Conservation (phyloP, 2,888 invertebrate species). For the Aethes cnicana region DNA sequence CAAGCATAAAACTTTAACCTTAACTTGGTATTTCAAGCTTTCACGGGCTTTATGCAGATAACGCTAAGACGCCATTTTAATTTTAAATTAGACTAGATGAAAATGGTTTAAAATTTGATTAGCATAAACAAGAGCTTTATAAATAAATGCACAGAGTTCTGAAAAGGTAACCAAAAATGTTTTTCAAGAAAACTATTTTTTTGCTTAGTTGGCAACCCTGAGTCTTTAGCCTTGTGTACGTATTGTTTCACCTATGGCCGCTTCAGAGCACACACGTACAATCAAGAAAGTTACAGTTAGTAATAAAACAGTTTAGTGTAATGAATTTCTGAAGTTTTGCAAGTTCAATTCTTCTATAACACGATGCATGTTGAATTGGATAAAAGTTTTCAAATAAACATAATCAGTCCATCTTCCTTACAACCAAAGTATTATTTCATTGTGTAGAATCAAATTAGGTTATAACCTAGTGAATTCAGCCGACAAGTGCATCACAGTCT, state of each 20-base stretch:
- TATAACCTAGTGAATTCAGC: constrained; percentile 30
- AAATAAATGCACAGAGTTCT: not conserved
- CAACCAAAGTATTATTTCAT: constrained; percentile 20
- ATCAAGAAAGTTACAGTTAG: constrained; percentile 26
- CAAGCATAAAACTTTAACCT: not conserved
- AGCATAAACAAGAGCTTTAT: too few species aligned
- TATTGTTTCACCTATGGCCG: constrained; percentile 71
- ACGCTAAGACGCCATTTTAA: constrained; percentile 3
- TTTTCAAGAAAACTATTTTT: not conserved
- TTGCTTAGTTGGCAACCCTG: constrained; percentile 16
- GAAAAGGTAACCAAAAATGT: not conserved
- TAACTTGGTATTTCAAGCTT: not conserved
- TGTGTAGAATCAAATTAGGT: constrained; percentile 24
- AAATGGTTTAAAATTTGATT: constrained; percentile 1
- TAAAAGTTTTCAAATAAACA: not conserved
- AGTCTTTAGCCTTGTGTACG: constrained; percentile 45
- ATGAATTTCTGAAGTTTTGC: not conserved
- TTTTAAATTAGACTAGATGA: not conserved
- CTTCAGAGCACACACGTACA: constrained; percentile 23
- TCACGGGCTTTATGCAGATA: constrained; percentile 1
- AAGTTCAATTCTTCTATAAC: not conserved
- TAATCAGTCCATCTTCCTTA: constrained; percentile 4
- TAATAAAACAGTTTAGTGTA: constrained; percentile 1
- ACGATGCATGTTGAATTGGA: not conserved
- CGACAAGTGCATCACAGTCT: constrained; percentile 29